phyloP scores from a whole-genome alignment of 2,888 invertebrate species.

The Callyntrura guangdongensis region DNA sequence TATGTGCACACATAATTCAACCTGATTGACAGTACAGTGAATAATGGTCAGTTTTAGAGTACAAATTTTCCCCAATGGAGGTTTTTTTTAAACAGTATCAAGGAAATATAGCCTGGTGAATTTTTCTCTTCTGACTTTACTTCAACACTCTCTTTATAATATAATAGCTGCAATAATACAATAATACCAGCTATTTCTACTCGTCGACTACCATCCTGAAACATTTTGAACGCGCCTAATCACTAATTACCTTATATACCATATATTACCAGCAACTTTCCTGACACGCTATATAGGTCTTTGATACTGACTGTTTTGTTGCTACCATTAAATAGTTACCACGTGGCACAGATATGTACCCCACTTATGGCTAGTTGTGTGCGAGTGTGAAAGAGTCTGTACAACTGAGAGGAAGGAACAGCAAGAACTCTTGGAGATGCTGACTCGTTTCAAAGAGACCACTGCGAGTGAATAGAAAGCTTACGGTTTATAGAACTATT shows the following conservation, averaged over 20 bases:
- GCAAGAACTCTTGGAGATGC: neutral
- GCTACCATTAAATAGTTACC: too few species aligned
- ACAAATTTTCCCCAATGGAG: slow-evolving; percentile 64
- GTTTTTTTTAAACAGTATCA: slow-evolving; percentile 11
- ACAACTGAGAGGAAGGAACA: neutral
- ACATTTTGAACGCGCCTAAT: too few species aligned
- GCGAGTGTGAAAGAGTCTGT: neutral
- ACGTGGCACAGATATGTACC: neutral
- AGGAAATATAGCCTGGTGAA: slow-evolving; percentile 29
- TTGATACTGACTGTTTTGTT: too few species aligned
- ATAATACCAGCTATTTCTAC: neutral
- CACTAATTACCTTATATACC: too few species aligned
- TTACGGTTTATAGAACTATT: slow-evolving; percentile 5
- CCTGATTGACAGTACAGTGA: slow-evolving; percentile 74
- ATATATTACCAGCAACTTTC: too few species aligned
- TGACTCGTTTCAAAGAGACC: neutral
- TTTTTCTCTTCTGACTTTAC: slow-evolving; percentile 7
- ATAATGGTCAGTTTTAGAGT: slow-evolving; percentile 71
- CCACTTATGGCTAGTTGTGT: neutral
- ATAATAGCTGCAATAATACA: slow-evolving; percentile 23
- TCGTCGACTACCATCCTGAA: too few species aligned
- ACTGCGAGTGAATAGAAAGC: neutral
- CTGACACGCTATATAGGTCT: too few species aligned
- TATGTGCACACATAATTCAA: slow-evolving; percentile 76
- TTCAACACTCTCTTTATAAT: slow-evolving; percentile 2